Evolutionary conservation across 2,888 invertebrate species (phyloP), one percentile per base, ranked within the genome.

Genomic region (Physocephala rufipes): DNA sequence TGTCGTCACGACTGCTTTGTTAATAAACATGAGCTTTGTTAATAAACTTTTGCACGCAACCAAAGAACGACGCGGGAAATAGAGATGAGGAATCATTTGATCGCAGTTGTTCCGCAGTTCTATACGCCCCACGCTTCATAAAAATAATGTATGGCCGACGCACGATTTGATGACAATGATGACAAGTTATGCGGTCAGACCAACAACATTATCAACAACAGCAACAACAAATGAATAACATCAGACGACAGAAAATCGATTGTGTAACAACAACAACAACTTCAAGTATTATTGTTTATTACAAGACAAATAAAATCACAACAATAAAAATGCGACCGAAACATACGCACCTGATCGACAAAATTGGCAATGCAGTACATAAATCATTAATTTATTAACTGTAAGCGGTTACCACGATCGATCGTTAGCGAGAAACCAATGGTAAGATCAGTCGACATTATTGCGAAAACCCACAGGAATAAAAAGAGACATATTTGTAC

Each of bases 91-190:
- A n/a, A 49, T 12, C 15, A 30, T 30, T 30, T 24, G n/a, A 59
- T 28, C 30, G 26, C 30, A 26, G 28, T 13, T 21, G 15, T 12
- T 43, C 43, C 19, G 21, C n/a, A 2, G 63, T 59, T 73, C 70
- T 76, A 75, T 76, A 73, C 74, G 74, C 70, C 76, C 76, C 77
- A 73, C 74, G 74, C n/a, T n/a, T n/a, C n/a, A n/a, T n/a, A n/a
- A 71, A 73, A 73, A 73, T 74, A 74, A 76, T 70, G 76, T 76
- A 75, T 76, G 79, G 77, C 78, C 78, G 79, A 80, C 80, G 78
- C 79, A 80, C 79, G 80, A 77, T 79, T 76, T 77, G 77, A 79
- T 79, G 82, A 79, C 80, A 81, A 78, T 79, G 78, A 80, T 78
- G 80, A 80, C 79, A 78, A 79, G 74, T 76, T n/a, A n/a, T n/a